These are phyloP conservation scores for Apostichopus leukothele DNA, from an alignment of 53 echinoderm and acorn worm species.

Conservation along the genomic window DNA sequence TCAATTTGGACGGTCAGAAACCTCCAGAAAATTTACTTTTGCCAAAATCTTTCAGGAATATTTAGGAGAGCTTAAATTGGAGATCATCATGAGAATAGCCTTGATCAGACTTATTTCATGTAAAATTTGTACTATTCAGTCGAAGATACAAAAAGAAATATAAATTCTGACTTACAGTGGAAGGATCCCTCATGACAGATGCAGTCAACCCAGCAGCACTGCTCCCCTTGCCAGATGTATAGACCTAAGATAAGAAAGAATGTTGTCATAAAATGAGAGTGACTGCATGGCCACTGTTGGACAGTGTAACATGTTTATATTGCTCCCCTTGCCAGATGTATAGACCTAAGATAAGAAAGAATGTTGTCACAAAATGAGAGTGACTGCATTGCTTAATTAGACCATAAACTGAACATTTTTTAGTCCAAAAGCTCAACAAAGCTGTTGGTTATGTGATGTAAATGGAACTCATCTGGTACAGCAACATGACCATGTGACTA, in stretches of 20 bases:
- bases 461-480: too few species aligned
- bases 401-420: too few species aligned
- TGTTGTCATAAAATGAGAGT: background rate
- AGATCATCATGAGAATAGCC: too few species aligned
- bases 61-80: too few species aligned
- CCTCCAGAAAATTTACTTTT: background rate
- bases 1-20: background rate
- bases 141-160: too few species aligned
- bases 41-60: background rate
- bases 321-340: slow-evolving; percentile 99
- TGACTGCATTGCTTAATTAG: too few species aligned
- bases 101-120: too few species aligned
- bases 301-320: background rate
- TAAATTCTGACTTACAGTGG: slow-evolving; percentile 63
- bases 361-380: background rate
- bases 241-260: slow-evolving; percentile 58
- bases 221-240: slow-evolving; percentile 97
- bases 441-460: too few species aligned
- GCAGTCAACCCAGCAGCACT: slow-evolving; percentile 98
- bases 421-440: too few species aligned
- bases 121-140: too few species aligned
- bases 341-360: slow-evolving; percentile 56
- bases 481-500: too few species aligned
- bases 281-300: too few species aligned
- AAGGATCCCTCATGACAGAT: slow-evolving; percentile 89